Evolutionary conservation across 1,140 invertebrate genomes (phyloP), one percentile per base, ranked within the genome.

Genomic region (Drosophila aff.): DNA sequence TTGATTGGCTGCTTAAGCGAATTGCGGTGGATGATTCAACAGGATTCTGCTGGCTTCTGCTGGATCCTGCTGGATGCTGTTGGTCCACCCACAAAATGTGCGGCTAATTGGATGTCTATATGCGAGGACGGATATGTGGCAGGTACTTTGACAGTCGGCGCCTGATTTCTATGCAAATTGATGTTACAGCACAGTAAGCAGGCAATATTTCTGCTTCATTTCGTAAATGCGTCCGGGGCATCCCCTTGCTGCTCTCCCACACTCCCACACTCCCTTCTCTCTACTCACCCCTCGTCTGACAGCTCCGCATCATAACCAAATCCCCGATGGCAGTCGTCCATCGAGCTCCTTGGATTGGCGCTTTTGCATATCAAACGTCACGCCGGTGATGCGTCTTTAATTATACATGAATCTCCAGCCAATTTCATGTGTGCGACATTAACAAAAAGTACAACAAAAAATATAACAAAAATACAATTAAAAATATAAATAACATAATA

Each of bases 141-240:
- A 66, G 82, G 74, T 69, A 65, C 69, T 82, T 82, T 82, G 82
- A 86, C 79, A 65, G 65, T 65, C 75, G 78, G 68, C 68, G 74
- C 65, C 72, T 87, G 81, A 87, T 87, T 87, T 87, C 83, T 85
- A 87, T 87, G 83, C 83, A 87, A 87, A 87, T 87, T 87, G 84
- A 84, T 77, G 84, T 87, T 87, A 89, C 83, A 87, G 84, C 80
- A 86, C 84, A 86, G 80, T 86, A 86, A 86, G 83, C 83, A 89
- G 83, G 72, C 83, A 87, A 87, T 87, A 89, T 87, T 87, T 87
- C 83, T 79, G 83, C 80, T 89, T 87, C 83, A 89, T 83, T 87
- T 87, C 84, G 79, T 87, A 89, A 87, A 89, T 83, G 63, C 76
- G 83, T 74, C 76, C 47, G 49, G 53, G 79, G 75, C 33, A n/a